A percentile compares a stretch with the other conserved stretches of the same genome.
Conservation (phyloP, 1,140 invertebrate genomes). For the Metopolophium dirhodum region DNA sequence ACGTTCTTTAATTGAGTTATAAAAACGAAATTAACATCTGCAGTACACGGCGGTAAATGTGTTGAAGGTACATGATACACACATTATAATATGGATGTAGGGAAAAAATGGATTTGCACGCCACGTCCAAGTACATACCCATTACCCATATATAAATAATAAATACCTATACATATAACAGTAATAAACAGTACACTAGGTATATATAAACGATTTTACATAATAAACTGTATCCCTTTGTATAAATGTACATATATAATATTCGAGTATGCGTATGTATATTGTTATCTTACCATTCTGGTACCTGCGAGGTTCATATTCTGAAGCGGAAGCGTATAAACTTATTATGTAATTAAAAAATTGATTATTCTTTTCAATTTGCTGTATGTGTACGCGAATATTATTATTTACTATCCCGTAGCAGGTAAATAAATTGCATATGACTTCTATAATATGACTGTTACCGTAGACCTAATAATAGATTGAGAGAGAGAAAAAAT, state of each 20-base stretch:
- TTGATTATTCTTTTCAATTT: neutral
- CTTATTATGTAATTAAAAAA: neutral
- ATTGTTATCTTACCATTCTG: too few relatives aligned
- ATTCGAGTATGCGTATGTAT: neutral
- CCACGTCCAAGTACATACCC: neutral
- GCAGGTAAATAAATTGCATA: neutral
- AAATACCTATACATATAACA: neutral
- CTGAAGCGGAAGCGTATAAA: too few relatives aligned
- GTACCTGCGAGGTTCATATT: too few relatives aligned
- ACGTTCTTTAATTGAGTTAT: slow-evolving; percentile 50
- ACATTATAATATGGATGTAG: neutral
- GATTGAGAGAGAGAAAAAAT: too few relatives aligned
- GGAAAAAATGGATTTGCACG: neutral
- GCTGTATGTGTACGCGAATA: neutral
- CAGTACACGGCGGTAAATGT: neutral
- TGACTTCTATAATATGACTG: too few relatives aligned
- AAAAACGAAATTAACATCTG: slow-evolving; percentile 44
- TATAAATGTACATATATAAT: neutral
- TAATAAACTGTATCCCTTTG: too few relatives aligned
- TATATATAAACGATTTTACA: too few relatives aligned
- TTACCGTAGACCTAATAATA: too few relatives aligned
- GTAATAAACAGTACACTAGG: neutral
- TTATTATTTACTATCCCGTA: neutral
- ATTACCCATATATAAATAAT: neutral
- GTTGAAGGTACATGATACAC: neutral